These are phyloP conservation scores for Etheostoma perlongum DNA, from an alignment of 2,797 vertebrate species.

Conservation along the genomic window DNA sequence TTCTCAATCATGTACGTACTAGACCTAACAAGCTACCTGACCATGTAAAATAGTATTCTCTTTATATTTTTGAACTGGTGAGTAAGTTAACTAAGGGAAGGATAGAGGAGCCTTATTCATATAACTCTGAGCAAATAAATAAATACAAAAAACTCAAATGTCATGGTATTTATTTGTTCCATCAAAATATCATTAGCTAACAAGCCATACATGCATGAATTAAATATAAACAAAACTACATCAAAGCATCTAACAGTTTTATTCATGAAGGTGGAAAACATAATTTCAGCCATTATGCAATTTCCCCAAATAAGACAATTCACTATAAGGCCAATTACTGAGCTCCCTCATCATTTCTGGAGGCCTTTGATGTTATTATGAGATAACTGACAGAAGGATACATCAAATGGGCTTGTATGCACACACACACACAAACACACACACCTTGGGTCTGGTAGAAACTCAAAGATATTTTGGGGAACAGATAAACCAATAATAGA, in stretches of 20 bases:
- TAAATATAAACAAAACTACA: conserved; percentile 32
- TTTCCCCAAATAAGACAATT: conserved; percentile 51
- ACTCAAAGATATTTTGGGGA: conserved; percentile 11
- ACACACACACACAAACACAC: conserved; percentile 2
- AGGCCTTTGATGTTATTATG: conserved; percentile 62
- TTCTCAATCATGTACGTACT: not conserved
- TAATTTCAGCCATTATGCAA: conserved; percentile 50
- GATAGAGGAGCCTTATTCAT: not conserved
- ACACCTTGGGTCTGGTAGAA: not conserved
- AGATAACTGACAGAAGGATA: conserved; percentile 18
- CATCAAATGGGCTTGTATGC: not conserved
- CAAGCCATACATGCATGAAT: conserved; percentile 14
- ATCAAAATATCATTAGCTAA: conserved; percentile 31
- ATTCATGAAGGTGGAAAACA: conserved; percentile 33
- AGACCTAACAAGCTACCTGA: not conserved
- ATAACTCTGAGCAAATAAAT: not conserved
- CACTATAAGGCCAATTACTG: conserved; percentile 52
- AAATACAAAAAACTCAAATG: conserved; percentile 29
- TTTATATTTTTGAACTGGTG: not conserved
- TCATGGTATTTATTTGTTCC: conserved; percentile 6
- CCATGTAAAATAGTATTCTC: not conserved
- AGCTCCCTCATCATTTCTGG: conserved; percentile 28
- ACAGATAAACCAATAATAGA: conserved; percentile 8
- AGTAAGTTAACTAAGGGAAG: not conserved
- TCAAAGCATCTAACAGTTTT: conserved; percentile 55